Evolutionary conservation across 1,140 invertebrate genomes (phyloP), one percentile per base, ranked within the genome.

Genomic region (Euwallacea similis): DNA sequence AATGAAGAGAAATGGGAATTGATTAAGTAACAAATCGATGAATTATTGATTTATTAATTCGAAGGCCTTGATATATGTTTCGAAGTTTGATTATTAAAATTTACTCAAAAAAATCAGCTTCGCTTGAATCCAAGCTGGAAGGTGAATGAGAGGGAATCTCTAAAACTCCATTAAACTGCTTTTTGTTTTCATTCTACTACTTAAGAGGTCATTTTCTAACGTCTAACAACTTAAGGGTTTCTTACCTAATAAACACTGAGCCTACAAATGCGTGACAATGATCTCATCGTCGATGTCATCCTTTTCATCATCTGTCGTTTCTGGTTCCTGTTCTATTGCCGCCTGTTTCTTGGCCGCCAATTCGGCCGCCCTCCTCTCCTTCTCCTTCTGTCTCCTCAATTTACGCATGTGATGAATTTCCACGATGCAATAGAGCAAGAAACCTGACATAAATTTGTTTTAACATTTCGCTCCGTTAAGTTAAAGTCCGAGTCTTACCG

Each of bases 241-340:
- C 69, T 47, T 47, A 74, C 73, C 66, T 74, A 60, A 60, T 60
- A 65, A 65, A 55, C 56, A 63, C 54, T 3, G 16, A 15, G 33
- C 76, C 86, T 88, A 93, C 75, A 93, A 87, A 82, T 93, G 91
- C 50, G 91, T 93, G 75, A 94, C 89, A 76, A 93, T 90, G 79
- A 93, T 93, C 77, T 93, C 90, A 79, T 94, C 91, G 83, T 93
- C 92, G 69, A 92, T 89, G 78, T 93, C 91, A 81, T 93, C 91
- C 76, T 91, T 89, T 79, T 93, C 91, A 79, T 93, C 91, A 76
- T 93, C 91, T 59, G 88, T 88, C 81, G 92, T 90, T 80, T 92
- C 91, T 55, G 82, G 82, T 76, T 82, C 74, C 72, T 79, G 83
- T 44, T 81, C 75, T 76, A 83, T 74, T 79, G 84, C 76, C 77